These are phyloP conservation scores for Pangasius krempfi DNA, from an alignment of 2,797 vertebrate species.

Conservation along the genomic window DNA sequence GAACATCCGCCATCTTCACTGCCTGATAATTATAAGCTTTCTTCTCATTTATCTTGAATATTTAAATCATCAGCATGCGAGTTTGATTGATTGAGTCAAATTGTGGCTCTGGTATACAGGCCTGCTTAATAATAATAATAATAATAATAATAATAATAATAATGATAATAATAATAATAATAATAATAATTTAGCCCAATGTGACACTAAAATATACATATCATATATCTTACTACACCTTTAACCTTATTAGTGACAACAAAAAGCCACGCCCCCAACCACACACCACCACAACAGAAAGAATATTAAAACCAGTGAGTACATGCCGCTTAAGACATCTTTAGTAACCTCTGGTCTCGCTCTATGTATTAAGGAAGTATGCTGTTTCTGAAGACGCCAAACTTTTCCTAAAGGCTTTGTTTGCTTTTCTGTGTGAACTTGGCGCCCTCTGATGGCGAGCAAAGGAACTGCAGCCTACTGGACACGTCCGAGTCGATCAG, in stretches of 20 bases:
- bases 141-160: background rate
- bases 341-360: background rate
- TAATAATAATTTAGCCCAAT: background rate
- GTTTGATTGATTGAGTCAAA: background rate
- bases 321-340: background rate
- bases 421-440: background rate
- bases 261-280: background rate
- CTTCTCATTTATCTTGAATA: background rate
- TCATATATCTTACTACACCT: background rate
- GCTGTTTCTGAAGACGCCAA: background rate
- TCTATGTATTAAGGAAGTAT: background rate
- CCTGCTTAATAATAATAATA: background rate
- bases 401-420: background rate
- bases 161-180: background rate
- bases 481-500: background rate
- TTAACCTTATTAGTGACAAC: background rate
- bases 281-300: background rate
- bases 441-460: constrained; percentile 38
- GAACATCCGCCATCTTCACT: background rate
- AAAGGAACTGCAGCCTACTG: background rate
- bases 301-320: background rate
- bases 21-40: background rate
- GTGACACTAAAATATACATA: background rate
- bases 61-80: background rate
- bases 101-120: background rate